Evolutionary conservation across 1,140 invertebrate genomes (phyloP).

Genomic region (Parapsyche elsis): DNA sequence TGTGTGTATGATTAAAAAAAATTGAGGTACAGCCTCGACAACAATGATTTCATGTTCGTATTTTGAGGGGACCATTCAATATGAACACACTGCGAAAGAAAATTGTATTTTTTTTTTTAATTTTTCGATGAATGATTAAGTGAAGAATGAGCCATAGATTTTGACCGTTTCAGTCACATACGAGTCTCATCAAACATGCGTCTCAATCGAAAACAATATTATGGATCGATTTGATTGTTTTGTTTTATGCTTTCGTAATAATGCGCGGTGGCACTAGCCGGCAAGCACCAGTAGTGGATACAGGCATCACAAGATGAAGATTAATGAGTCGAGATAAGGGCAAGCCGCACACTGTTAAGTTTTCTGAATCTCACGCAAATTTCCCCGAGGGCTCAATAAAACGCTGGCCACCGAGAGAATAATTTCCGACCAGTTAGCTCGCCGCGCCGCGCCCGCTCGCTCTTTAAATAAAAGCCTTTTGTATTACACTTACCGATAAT

Average conservation of each 20-base stretch:
- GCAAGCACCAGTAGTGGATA: conserved; percentile 41
- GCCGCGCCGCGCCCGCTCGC: not conserved
- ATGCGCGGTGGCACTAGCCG: conserved; percentile 26
- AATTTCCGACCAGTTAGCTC: conserved; percentile 39
- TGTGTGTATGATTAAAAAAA: not conserved
- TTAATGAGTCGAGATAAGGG: conserved; percentile 48
- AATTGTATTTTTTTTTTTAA: too few relatives aligned
- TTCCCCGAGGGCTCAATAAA: conserved; percentile 31
- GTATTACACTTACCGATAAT: not conserved
- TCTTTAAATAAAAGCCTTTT: conserved; percentile 30
- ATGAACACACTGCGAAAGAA: too few relatives aligned
- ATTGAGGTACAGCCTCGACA: not conserved
- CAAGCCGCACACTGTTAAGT: conserved; percentile 21
- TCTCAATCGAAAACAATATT: not conserved
- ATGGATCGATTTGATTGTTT: not conserved
- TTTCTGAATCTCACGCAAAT: conserved; percentile 40
- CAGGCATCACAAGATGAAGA: conserved; percentile 47
- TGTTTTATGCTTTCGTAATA: not conserved
- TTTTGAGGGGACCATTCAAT: too few relatives aligned
- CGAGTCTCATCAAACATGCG: not conserved
- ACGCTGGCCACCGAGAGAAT: conserved; percentile 10
- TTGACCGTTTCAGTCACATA: too few relatives aligned
- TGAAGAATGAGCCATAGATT: too few relatives aligned
- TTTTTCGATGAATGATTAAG: too few relatives aligned
- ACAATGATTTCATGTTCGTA: not conserved